Evolutionary conservation across 2,888 invertebrate species (phyloP), one percentile per base, ranked within the genome.

Genomic region (Amblyjoppa proteus): DNA sequence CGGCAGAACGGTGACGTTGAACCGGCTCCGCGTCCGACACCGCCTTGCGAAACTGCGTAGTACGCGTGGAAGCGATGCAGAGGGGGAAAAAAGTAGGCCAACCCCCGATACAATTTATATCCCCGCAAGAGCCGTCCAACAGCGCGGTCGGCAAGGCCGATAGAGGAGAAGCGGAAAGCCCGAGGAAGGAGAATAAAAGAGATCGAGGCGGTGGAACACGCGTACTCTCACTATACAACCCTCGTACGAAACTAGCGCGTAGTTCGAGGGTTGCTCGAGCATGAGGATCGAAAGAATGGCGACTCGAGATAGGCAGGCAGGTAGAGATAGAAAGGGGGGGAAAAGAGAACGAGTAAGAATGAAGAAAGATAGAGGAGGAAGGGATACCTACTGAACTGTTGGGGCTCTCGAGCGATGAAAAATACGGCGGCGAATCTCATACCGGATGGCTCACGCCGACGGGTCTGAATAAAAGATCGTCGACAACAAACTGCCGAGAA

Each of bases 11-110:
- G n/a, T 5, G 61, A 56, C 20, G 68, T 25, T 61, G 51, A 13
- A 56, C n/a, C 31, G 16, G 66, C 28, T 31, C 25, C 58, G 16
- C 49, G 45, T 49, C 38, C 68, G 31, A 58, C 71, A 64, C 38
- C 70, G 45, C 3, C 16, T 64, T 31, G 68, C 69, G 69, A 79
- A 74, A 79, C 64, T 66, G 58, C 68, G 25, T 74, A 45, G 75
- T 49, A 69, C 49, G 58, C 53, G 13, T 20, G 58, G 28, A 75
- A 41, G 64, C 69, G 58, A 74, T 56, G 49, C 28, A 16, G 49
- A 69, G 58, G 69, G 69, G 41, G 74, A 74, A 81, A 85, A 87
- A 90, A 90, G 85, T 89, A 81, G 90, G 90, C 51, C 89, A 89
- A 83, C 87, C 88, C 88, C 81, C 88, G 70, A 76, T 80, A 80